phyloP scores from a whole-genome alignment of 92 coral and sea anemone species.

The Scolanthus callimorphus region DNA sequence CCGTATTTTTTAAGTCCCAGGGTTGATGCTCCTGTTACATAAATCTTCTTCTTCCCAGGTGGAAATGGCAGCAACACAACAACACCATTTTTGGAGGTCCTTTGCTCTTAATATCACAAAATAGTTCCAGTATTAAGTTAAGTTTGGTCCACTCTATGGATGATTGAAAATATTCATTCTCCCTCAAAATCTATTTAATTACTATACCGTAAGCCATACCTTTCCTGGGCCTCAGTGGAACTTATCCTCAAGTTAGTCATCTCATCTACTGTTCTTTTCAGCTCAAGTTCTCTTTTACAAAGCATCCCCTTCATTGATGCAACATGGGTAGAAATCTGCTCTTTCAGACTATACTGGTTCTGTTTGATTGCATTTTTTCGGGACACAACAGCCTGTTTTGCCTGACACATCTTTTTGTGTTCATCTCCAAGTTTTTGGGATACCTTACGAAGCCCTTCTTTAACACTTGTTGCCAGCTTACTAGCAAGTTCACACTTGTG shows the following conservation, averaged over 20 bases:
- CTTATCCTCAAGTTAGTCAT: conserved; percentile 39
- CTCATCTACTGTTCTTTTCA: conserved; percentile 33
- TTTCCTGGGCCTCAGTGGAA: conserved; percentile 51
- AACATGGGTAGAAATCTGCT: conserved; percentile 46
- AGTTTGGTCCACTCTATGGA: too few relatives aligned
- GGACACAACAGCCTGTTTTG: conserved; percentile 30
- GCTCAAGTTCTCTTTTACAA: conserved; percentile 33
- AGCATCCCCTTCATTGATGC: conserved; percentile 33
- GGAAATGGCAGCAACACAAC: too few relatives aligned
- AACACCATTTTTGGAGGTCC: too few relatives aligned
- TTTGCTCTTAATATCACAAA: too few relatives aligned
- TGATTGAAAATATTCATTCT: too few relatives aligned
- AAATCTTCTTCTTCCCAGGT: too few relatives aligned
- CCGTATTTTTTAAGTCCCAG: too few relatives aligned
- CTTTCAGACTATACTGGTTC: conserved; percentile 36
- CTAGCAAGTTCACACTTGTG: conserved; percentile 83
- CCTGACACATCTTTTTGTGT: conserved; percentile 38
- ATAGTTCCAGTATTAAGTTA: too few relatives aligned
- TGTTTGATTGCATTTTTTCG: conserved; percentile 34
- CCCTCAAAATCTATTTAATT: too few relatives aligned
- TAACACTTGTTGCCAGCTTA: conserved; percentile 55
- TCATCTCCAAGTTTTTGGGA: conserved; percentile 48
- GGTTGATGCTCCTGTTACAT: too few relatives aligned
- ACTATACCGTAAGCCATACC: too few relatives aligned
- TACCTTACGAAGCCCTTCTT: conserved; percentile 55